phyloP scores from a whole-genome alignment of 2,113 vertebrate genomes.

The Prionailurus bengalensis region DNA sequence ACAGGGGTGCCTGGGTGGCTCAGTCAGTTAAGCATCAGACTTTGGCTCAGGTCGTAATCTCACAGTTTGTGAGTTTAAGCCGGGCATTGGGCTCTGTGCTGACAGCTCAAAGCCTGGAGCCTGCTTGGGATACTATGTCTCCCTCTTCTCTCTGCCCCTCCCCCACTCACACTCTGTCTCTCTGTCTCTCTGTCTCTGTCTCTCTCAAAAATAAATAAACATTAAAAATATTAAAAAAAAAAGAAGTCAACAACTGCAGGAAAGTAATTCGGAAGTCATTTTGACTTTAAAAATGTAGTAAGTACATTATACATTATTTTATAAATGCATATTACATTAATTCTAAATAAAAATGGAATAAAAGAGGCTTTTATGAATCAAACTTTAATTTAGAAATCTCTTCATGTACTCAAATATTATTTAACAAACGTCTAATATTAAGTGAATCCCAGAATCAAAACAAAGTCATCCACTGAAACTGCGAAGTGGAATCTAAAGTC shows the following conservation, averaged over 20 bases:
- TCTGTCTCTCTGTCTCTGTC: no score
- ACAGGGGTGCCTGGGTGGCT: no score
- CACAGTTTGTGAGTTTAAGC: no score
- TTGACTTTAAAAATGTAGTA: not conserved
- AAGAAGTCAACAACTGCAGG: not conserved
- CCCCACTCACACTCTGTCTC: no score
- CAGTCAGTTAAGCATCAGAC: no score
- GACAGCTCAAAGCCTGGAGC: no score
- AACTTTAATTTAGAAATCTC: constrained; percentile 50
- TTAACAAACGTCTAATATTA: constrained; percentile 62
- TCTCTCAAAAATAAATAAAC: no score
- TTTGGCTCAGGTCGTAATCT: no score
- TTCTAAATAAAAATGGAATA: constrained; percentile 47
- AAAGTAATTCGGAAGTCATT: not conserved
- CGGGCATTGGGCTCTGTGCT: no score
- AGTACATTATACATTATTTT: not conserved
- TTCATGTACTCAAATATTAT: not conserved
- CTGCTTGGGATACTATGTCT: no score
- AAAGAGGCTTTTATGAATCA: constrained; percentile 61
- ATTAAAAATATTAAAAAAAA: no score
- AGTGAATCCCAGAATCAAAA: constrained; percentile 52
- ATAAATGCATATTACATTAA: constrained; percentile 37
- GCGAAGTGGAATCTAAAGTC: not conserved
- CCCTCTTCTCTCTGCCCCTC: no score
- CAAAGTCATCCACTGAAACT: not conserved